Base-by-base conservation (phyloP, 1,140 invertebrate genomes). In the Conus ventricosus region DNA sequence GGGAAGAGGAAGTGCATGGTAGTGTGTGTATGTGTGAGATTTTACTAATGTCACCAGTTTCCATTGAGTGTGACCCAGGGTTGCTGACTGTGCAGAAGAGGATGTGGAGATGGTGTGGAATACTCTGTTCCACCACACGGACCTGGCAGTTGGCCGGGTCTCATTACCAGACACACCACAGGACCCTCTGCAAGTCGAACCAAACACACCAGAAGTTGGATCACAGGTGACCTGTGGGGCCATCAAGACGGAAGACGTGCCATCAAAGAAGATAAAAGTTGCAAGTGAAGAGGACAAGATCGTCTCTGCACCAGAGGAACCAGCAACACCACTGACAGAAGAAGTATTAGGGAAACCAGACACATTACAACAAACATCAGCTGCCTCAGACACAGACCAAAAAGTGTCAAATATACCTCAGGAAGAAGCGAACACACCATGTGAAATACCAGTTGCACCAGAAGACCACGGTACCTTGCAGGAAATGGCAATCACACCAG, bases 21-120 rank as follows among this genome's bases (percentile, higher is more conserved):
- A 39, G 39, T 39, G 39, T 39, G 39, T 39, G 39, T 39, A 39
- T 39, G 39, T 39, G 39, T 39, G 39, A 39, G 39, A 39, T 39
- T 39, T 39, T 39, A 39, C 39, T 39, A 39, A 39, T 39, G 39
- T 39, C 39, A 39, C 39, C 39, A 39, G 39, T 39, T 39, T 39
- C 39, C 39, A 39, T 39, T 39, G 39, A 39, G 39, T 39, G 39
- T 39, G 39, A 39, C 39, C 57, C 57, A 60, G 8, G 15, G 15
- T 15, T 60, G 57, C 57, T 60, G 57, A 6, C 20, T 83, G 91
- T 90, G 57, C 89, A 93, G 93, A 91, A 51, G 86, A 90, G 11
- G 85, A 88, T 5, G 85, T 98, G 0, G 93, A 96, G 5, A 98
- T 99, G 95, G 98, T 99, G 95, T 96, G 96, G 5, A 91, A 95